These are phyloP conservation scores for Bombus ignitus DNA, from an alignment of 1,140 invertebrate genomes.

Conservation along the genomic window DNA sequence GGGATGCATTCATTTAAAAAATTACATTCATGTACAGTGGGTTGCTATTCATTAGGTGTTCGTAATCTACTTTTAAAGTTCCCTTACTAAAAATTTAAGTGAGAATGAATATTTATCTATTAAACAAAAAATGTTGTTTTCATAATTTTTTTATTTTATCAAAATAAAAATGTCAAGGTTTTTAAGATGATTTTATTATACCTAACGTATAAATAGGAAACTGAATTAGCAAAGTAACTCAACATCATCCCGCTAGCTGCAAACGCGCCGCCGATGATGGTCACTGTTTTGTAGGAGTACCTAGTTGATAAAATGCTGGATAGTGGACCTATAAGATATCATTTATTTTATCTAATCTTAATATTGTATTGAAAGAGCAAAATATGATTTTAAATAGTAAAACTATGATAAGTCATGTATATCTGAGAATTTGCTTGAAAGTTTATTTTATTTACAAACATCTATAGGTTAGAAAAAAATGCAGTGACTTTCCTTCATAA, in stretches of 20 bases:
- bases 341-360: not conserved
- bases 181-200: constrained; percentile 74
- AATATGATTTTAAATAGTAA: not conserved
- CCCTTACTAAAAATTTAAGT: not conserved
- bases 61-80: not conserved
- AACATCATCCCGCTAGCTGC: constrained; percentile 92
- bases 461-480: not conserved
- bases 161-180: not conserved
- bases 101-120: not conserved
- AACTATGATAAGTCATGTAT: too few species aligned
- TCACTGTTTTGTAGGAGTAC: constrained; percentile 94
- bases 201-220: constrained; percentile 90
- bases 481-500: not conserved
- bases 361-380: not conserved
- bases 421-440: too few species aligned
- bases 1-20: too few species aligned
- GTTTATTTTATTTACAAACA: too few species aligned
- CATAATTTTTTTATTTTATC: not conserved
- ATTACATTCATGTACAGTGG: too few species aligned
- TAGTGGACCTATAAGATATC: constrained; percentile 88
- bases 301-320: constrained; percentile 93
- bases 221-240: constrained; percentile 90
- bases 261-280: constrained; percentile 91
- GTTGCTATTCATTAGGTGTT: too few species aligned
- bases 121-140: not conserved